Evolutionary conservation across 2,113 vertebrate genomes (phyloP).

Genomic region (Amphilophus citrinellus): DNA sequence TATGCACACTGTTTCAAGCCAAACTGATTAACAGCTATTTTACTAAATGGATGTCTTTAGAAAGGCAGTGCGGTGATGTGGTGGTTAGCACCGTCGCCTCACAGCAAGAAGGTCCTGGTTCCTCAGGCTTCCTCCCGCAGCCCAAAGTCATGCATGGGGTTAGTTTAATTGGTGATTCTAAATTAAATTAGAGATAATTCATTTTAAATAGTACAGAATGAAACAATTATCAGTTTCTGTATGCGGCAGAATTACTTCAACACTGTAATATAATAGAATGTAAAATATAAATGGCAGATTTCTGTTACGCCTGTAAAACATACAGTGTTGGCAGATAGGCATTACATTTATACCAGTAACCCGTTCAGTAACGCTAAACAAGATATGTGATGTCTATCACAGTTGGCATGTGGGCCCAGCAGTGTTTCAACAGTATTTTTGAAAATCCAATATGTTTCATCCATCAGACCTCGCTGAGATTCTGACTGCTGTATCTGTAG

Average conservation of each 20-base stretch:
- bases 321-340: neutral
- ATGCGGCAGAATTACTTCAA: neutral
- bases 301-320: neutral
- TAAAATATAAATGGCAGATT: neutral
- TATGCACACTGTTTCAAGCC: neutral
- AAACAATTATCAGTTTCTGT: too few species aligned
- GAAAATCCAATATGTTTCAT: slow-evolving; percentile 9
- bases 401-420: neutral
- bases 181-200: neutral
- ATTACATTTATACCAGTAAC: neutral
- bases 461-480: neutral
- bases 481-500: neutral
- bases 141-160: neutral
- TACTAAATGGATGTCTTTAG: neutral
- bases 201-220: too few species aligned
- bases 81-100: too few species aligned
- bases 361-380: too few species aligned
- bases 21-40: neutral
- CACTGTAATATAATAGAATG: neutral
- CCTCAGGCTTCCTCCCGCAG: too few species aligned
- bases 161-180: neutral
- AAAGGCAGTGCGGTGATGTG: neutral
- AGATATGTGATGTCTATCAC: neutral
- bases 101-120: too few species aligned
- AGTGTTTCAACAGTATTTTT: slow-evolving; percentile 7